Base-by-base conservation (phyloP, 92 coral and sea anemone species). In the Heliopora coerulea region DNA sequence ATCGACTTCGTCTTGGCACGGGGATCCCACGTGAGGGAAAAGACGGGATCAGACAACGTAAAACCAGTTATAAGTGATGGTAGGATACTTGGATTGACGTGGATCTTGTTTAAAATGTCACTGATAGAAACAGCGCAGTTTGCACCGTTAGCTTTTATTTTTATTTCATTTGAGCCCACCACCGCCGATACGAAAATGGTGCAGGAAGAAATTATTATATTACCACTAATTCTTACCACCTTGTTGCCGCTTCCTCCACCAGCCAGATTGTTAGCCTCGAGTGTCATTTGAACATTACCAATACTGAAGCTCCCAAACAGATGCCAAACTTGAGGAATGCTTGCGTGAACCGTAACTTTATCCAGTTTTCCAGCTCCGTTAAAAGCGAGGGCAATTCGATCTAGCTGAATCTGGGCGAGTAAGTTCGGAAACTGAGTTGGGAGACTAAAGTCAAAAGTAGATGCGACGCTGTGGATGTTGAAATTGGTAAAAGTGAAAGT, bases 401-500 rank as follows among this genome's bases (percentile, higher is more conserved):
- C 74, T 23, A 67, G n/a, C 34, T 67, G 37, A 8, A 67, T 49
- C 23, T 67, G n/a, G 20, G 52, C 25, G 21, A 67, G n/a, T 0
- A 67, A 17, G 1, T 67, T 27, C 8, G 59, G 39, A 13, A 67
- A 44, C 3, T 67, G 58, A 7, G 1, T 25, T 23, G 74, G 59
- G 40, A 44, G 33, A 10, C 0, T 13, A 13, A 46, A 19, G 0
- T 18, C 37, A 35, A 67, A 41, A 5, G 74, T 59, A 0, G 44
- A 0, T 12, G 54, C 74, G 35, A 67, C 59, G 15, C 14, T 44
- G 12, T 24, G 9, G 30, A 67, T 52, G 30, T 18, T 26, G 30
- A 67, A 67, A 28, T 67, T 50, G 24, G 58, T 46, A 23, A 67
- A 67, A n/a, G 58, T 67, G 14, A 67, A 67, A n/a, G 74, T 37